Base-by-base conservation (phyloP, 2,113 vertebrate species). In the Rutilus rutilus region DNA sequence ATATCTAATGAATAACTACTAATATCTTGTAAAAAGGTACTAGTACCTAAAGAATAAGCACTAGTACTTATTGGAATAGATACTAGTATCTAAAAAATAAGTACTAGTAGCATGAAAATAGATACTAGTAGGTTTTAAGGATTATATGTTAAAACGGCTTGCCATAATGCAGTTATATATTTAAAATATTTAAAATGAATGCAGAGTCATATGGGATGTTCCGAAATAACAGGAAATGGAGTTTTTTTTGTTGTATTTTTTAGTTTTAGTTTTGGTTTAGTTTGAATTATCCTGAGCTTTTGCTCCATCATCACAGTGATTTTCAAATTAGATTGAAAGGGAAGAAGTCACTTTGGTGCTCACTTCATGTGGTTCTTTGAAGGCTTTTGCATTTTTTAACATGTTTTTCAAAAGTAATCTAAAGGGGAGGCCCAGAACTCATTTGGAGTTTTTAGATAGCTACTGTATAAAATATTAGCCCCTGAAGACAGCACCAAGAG, bases 371-470 rank as follows among this genome's bases (percentile, higher is more conserved):
- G 86, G 84, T 84, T 89, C 92, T 94, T 93, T 93, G 92, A 94
- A 90, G 92, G 91, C 87, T 88, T 93, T 94, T 92, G 92, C 91
- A 94, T 94, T 94, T 94, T 93, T 92, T 90, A 93, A 91, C 83
- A 90, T 86, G 77, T 90, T 89, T 90, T 91, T 90, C 86, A 90
- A 91, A 92, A 91, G 75, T 83, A 64, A 85, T 87, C 87, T 77
- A 14, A 25, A 17, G 73, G 54, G 59, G n/a, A 60, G 21, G 50
- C 65, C 89, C 92, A 86, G 87, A 89, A 91, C 90, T 86, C 89
- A 90, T 91, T 88, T 82, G 74, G 23, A 89, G 88, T 89, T 91
- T 92, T 93, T 78, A 90, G 86, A 86, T 88, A 77, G 86, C 87
- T 85, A 86, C 90, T 92, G 90, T 91, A 90, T 92, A 90, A 93